phyloP scores from a whole-genome alignment of 2,888 invertebrate species.

The Ptychoptera contaminata region DNA sequence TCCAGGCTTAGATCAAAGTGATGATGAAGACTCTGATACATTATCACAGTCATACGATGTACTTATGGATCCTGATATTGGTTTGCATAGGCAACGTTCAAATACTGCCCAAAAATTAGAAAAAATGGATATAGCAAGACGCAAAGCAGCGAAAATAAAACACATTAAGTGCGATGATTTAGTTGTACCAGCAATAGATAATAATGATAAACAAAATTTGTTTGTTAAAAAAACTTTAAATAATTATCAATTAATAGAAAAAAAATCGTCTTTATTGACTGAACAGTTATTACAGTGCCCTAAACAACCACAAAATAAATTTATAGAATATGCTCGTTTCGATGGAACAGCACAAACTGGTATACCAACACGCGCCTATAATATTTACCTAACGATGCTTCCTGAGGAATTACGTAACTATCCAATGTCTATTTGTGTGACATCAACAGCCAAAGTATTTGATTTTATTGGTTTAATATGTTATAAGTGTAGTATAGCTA shows the following conservation, averaged over 20 bases:
- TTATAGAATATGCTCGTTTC: slow-evolving; percentile 76
- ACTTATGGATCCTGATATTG: slow-evolving; percentile 48
- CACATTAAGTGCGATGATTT: slow-evolving; percentile 55
- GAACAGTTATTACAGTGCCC: slow-evolving; percentile 63
- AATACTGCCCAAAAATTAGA: slow-evolving; percentile 81
- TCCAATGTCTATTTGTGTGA: slow-evolving; percentile 66
- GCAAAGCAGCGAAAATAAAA: slow-evolving; percentile 61
- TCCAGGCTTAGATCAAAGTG: slow-evolving; percentile 64
- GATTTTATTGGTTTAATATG: slow-evolving; percentile 88
- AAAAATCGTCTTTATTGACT: slow-evolving; percentile 47
- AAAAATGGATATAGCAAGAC: slow-evolving; percentile 72
- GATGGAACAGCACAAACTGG: slow-evolving; percentile 77
- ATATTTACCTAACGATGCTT: slow-evolving; percentile 81
- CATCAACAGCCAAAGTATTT: slow-evolving; percentile 69
- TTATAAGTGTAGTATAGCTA: slow-evolving; percentile 58
- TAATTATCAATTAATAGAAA: slow-evolving; percentile 1
- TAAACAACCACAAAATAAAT: slow-evolving; percentile 68
- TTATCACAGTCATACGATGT: slow-evolving; percentile 63
- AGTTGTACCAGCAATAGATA: slow-evolving; percentile 29
- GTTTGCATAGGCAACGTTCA: slow-evolving; percentile 53
- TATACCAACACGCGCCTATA: slow-evolving; percentile 64
- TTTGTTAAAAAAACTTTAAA: slow-evolving; percentile 35
- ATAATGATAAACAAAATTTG: slow-evolving; percentile 30
- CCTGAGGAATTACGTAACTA: slow-evolving; percentile 65
- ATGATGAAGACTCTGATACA: slow-evolving; percentile 53